Evolutionary conservation across 2,797 vertebrate species (phyloP).

Genomic region (Pteropus rufus): DNA sequence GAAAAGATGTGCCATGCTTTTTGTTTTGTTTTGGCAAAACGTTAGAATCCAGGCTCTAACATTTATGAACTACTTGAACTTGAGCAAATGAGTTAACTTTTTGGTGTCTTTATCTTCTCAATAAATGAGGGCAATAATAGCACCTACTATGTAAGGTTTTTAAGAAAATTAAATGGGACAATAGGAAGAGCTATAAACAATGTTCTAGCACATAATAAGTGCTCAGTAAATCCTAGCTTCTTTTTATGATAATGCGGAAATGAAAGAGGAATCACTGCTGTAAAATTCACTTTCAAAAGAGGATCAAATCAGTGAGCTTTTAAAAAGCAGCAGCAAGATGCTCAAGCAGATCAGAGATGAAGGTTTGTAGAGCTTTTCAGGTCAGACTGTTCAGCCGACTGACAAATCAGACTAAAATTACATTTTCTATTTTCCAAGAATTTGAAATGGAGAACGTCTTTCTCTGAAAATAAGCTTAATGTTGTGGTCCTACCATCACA

Average conservation of each 20-base stretch:
- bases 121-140: neutral
- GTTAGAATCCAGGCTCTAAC: neutral
- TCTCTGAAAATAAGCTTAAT: neutral
- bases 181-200: neutral
- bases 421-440: constrained; percentile 1
- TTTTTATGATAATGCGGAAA: neutral
- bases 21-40: neutral
- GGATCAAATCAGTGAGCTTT: neutral
- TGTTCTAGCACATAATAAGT: neutral
- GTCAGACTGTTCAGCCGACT: neutral
- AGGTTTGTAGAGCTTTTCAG: neutral
- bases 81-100: neutral
- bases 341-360: neutral
- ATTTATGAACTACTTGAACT: neutral
- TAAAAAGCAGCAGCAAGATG: neutral
- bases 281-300: constrained; percentile 6
- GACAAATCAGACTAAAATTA: neutral
- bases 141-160: neutral
- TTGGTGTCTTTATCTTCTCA: neutral
- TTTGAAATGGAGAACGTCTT: neutral
- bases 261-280: neutral
- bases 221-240: neutral
- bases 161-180: neutral
- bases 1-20: neutral
- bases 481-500: neutral